A percentile compares a stretch with the other conserved stretches of the same genome.
phyloP scores from a whole-genome alignment of 1,140 invertebrate genomes.

The Leptinotarsa undecemlineata region DNA sequence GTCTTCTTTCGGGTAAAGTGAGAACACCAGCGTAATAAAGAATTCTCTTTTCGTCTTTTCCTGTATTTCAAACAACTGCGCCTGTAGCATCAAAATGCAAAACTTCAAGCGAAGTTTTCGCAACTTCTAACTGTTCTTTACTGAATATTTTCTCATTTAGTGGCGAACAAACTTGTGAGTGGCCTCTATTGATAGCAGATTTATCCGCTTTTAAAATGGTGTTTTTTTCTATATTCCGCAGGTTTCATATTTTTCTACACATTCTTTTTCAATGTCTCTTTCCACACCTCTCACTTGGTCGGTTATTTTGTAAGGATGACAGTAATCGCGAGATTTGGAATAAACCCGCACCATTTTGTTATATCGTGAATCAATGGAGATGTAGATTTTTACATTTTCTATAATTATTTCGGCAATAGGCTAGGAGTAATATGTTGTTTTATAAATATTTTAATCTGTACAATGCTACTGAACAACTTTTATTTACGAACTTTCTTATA shows the following conservation, averaged over 20 bases:
- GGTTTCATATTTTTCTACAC: neutral
- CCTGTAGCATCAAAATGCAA: constrained; percentile 2
- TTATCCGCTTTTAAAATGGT: neutral
- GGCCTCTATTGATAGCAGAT: neutral
- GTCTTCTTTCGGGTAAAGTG: neutral
- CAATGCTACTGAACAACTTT: neutral
- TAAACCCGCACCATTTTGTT: neutral
- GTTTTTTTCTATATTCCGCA: neutral
- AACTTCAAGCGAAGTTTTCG: neutral
- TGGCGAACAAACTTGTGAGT: neutral
- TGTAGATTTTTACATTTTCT: neutral
- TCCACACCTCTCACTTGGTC: neutral
- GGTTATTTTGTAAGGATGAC: neutral
- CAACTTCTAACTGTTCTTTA: neutral
- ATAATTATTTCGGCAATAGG: neutral
- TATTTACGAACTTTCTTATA: neutral
- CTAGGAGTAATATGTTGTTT: neutral
- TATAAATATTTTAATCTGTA: neutral
- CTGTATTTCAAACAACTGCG: neutral
- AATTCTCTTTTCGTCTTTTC: neutral
- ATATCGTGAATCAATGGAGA: neutral
- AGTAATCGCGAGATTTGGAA: neutral
- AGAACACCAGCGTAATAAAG: neutral
- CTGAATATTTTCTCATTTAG: neutral
- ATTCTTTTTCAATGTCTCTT: neutral